Evolutionary conservation across 2,888 invertebrate species (phyloP), one percentile per base, ranked within the genome.

Genomic region (Troglohyphantes excavatus): DNA sequence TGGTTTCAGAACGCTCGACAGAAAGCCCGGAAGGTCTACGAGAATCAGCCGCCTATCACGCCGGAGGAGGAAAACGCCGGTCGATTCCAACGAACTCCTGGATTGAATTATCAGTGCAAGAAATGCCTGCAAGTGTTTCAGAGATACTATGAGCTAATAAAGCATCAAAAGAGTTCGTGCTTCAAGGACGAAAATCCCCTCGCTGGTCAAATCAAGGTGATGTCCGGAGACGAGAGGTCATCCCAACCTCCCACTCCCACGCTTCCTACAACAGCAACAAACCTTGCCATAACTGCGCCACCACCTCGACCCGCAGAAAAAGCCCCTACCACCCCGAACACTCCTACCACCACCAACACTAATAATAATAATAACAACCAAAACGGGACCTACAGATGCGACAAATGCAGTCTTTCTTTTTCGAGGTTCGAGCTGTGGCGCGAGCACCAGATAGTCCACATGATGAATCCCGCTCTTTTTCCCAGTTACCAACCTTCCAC

Each of bases 1-100:
- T 99, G 99, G 99, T 99, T 99, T 95, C 97, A 99, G 95, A 99
- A 99, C 93, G 99, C 99, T 9, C 95, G 99, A 5, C 99, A 99
- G 93, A 99, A 99, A 94, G 99, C 98, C 68, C 95, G 99, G 76
- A 99, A 99, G 94, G 98, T 99, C 3, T 99, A 99, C 93, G 99
- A 99, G 94, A 99, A 99, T 93, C 99, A 99, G 94, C 99, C 99
- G 17, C 97, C 97, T 2, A 96, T 96, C 13, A 96, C 96, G 93
- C 94, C 96, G 33, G 92, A 93, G 73, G 95, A 95, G 68, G 95
- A 96, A 27, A 91, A 92, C 75, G 76, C 73, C 65, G 95, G 95
- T 75, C 95, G 98, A 93, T 97, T 97, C 95, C 97, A 97, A 93
- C 95, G 97, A 91, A 99, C 99, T 13, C 98, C 98, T 9, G 98